Evolutionary conservation across 1,140 invertebrate species (phyloP).

Genomic region (Drosophila malerkotliana): DNA sequence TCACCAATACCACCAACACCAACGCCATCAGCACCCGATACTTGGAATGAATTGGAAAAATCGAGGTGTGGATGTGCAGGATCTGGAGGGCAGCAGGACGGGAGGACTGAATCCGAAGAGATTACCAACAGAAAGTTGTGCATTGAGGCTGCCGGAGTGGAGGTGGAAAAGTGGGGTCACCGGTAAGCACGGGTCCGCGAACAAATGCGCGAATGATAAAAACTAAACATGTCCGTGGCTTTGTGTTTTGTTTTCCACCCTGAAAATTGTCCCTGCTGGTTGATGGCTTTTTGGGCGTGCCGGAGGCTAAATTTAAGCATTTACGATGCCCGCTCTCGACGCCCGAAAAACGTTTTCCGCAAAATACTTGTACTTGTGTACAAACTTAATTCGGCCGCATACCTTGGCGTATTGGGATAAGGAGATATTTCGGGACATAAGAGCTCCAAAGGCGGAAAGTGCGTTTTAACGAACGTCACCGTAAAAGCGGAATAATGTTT

Average conservation of each 20-base stretch:
- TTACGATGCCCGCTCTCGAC: constrained; percentile 26
- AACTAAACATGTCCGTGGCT: constrained; percentile 58
- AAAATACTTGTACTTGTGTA: background rate
- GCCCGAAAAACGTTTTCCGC: background rate
- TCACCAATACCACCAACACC: background rate
- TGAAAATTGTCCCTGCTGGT: constrained; percentile 21
- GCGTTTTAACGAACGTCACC: background rate
- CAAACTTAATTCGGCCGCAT: background rate
- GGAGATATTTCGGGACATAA: background rate
- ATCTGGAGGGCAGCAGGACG: background rate
- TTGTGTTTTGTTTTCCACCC: constrained; percentile 35
- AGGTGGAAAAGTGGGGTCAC: constrained; percentile 3
- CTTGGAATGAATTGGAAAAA: background rate
- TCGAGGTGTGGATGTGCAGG: background rate
- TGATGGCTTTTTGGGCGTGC: constrained; percentile 38
- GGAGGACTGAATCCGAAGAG: constrained; percentile 27
- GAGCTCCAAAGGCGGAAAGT: background rate
- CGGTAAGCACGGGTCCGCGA: constrained; percentile 36
- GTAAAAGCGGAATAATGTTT: background rate
- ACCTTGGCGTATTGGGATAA: constrained; percentile 5
- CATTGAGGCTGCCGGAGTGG: background rate
- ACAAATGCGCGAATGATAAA: constrained; percentile 60
- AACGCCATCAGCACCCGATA: background rate
- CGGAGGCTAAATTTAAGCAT: constrained; percentile 44
- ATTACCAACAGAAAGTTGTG: constrained; percentile 42